A percentile compares a stretch with the other conserved stretches of the same genome.
These are phyloP conservation scores for Torymus aiolomorphi DNA, from an alignment of 2,888 invertebrate species.

Conservation along the genomic window DNA sequence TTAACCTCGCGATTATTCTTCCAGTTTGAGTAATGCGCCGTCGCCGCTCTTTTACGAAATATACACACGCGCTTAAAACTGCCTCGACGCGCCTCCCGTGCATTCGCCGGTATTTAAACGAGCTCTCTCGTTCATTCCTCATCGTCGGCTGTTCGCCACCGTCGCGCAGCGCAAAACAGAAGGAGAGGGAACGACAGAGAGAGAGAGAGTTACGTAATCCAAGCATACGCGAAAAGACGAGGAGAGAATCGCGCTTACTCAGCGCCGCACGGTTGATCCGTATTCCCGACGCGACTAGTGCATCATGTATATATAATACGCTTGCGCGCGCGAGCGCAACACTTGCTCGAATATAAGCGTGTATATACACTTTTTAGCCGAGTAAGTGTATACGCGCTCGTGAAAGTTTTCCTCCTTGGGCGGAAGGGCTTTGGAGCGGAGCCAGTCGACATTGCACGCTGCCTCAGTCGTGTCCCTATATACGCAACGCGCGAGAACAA, in stretches of 20 bases:
- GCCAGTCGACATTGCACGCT: no score
- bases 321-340: not conserved
- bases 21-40: not conserved
- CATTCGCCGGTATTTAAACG: conserved; percentile 25
- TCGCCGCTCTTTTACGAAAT: no score
- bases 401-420: not conserved
- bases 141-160: no score
- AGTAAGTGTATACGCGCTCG: not conserved
- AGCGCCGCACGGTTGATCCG: not conserved
- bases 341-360: not conserved
- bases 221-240: not conserved
- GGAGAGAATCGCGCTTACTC: not conserved
- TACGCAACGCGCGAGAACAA: no score
- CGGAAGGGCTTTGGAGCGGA: not conserved
- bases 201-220: conserved; percentile 4
- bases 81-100: no score
- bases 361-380: not conserved
- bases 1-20: conserved; percentile 17
- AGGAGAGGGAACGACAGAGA: no score
- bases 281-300: not conserved
- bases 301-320: conserved; percentile 3
- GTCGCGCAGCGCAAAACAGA: no score
- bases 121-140: conserved; percentile 1
- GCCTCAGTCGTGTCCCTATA: no score
- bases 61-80: no score